These are phyloP conservation scores for Sipha flava DNA, from an alignment of 1,140 invertebrate genomes.

Conservation along the genomic window DNA sequence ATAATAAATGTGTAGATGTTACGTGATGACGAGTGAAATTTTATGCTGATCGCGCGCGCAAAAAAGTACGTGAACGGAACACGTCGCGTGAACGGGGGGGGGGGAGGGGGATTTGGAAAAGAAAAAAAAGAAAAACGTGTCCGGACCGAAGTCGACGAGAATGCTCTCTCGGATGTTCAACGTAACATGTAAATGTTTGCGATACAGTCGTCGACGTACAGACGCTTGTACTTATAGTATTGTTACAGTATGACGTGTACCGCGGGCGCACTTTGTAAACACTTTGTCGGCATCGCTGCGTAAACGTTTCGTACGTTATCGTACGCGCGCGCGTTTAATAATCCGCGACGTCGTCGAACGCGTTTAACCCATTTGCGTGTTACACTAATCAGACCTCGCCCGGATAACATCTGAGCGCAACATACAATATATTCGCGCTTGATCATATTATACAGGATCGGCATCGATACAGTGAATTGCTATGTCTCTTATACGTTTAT, in stretches of 20 bases:
- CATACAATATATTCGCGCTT: too few relatives aligned
- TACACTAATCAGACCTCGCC: slow-evolving; percentile 21
- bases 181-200: too few relatives aligned
- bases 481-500: not conserved
- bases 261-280: too few relatives aligned
- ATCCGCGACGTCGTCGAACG: not conserved
- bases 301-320: not conserved
- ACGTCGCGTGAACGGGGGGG: too few relatives aligned
- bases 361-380: slow-evolving; percentile 20
- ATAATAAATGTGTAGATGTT: not conserved
- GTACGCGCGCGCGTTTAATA: not conserved
- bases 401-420: not conserved
- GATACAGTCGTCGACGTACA: too few relatives aligned
- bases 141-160: too few relatives aligned
- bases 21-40: not conserved
- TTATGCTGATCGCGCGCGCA: not conserved
- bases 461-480: not conserved
- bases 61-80: not conserved
- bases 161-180: too few relatives aligned
- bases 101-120: too few relatives aligned
- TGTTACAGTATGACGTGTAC: too few relatives aligned
- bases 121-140: too few relatives aligned
- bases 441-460: too few relatives aligned
- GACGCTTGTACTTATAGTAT: too few relatives aligned
- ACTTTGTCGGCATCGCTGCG: not conserved